A percentile compares a stretch with the other conserved stretches of the same genome.
phyloP scores from a whole-genome alignment of 2,888 invertebrate genomes.

The Malacosoma neustria region DNA sequence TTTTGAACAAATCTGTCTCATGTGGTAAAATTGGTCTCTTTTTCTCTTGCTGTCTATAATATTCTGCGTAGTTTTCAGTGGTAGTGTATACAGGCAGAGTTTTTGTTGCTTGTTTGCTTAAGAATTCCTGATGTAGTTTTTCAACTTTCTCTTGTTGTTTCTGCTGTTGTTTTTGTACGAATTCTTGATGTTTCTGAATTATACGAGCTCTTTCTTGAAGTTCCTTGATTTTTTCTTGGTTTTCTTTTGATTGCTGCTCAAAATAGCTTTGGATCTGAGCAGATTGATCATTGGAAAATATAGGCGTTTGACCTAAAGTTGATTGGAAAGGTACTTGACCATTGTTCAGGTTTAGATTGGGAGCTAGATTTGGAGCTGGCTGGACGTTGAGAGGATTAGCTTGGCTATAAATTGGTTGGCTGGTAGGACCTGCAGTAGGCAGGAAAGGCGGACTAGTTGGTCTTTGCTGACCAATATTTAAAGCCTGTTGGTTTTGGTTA shows the following conservation, averaged over 20 bases:
- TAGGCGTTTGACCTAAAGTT: slow-evolving; percentile 47
- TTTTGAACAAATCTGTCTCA: slow-evolving; percentile 77
- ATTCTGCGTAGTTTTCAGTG: slow-evolving; percentile 63
- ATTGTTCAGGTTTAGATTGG: slow-evolving; percentile 38
- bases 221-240: slow-evolving; percentile 77
- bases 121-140: slow-evolving; percentile 80
- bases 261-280: slow-evolving; percentile 73
- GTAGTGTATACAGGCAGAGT: slow-evolving; percentile 66
- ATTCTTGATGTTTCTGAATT: slow-evolving; percentile 84
- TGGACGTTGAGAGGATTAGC: slow-evolving; percentile 62
- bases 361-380: slow-evolving; percentile 59
- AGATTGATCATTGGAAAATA: slow-evolving; percentile 66
- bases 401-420: slow-evolving; percentile 43
- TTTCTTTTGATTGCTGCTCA: slow-evolving; percentile 77
- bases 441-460: slow-evolving; percentile 54
- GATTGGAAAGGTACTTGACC: slow-evolving; percentile 56
- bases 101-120: slow-evolving; percentile 80
- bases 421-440: slow-evolving; percentile 43
- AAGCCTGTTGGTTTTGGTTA: slow-evolving; percentile 31
- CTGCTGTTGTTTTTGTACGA: slow-evolving; percentile 86
- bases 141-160: slow-evolving; percentile 85
- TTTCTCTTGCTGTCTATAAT: slow-evolving; percentile 49
- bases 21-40: slow-evolving; percentile 75
- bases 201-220: slow-evolving; percentile 82
- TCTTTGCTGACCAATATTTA: slow-evolving; percentile 51